Evolutionary conservation across 2,888 invertebrate genomes (phyloP).

Genomic region (Euspilapteryx auroguttella): DNA sequence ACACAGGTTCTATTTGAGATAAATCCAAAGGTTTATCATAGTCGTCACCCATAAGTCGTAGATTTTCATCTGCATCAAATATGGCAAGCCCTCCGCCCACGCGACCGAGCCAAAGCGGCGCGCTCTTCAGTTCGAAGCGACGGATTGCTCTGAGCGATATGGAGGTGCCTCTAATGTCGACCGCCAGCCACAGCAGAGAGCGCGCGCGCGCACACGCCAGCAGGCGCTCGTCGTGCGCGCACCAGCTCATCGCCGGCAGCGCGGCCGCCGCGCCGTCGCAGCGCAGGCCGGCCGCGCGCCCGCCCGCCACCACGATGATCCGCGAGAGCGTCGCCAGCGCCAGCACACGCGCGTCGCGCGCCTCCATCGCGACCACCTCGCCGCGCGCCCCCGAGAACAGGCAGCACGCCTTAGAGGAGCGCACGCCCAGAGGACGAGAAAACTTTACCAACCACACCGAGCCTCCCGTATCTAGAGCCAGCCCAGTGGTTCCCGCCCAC

Average conservation of each 20-base stretch:
- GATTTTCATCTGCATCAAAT: slow-evolving; percentile 81
- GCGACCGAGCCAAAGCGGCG: slow-evolving; percentile 71
- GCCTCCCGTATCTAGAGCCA: slow-evolving; percentile 85
- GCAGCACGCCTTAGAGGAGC: slow-evolving; percentile 89
- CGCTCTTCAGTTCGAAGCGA: slow-evolving; percentile 67
- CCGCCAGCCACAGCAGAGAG: slow-evolving; percentile 84
- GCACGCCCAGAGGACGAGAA: slow-evolving; percentile 82
- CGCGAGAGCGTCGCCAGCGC: slow-evolving; percentile 94
- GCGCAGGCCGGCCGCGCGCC: slow-evolving; percentile 48
- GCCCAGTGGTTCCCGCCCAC: slow-evolving; percentile 46
- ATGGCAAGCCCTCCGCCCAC: slow-evolving; percentile 81
- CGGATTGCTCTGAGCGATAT: slow-evolving; percentile 63
- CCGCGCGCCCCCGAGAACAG: slow-evolving; percentile 97
- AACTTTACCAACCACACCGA: slow-evolving; percentile 94
- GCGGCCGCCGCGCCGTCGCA: slow-evolving; percentile 75
- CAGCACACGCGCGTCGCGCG: slow-evolving; percentile 64
- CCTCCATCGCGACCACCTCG: slow-evolving; percentile 65
- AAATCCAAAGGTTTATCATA: slow-evolving; percentile 85
- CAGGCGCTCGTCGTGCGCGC: slow-evolving; percentile 70
- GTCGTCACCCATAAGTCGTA: slow-evolving; percentile 88
- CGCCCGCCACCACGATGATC: slow-evolving; percentile 61
- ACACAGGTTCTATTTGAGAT: slow-evolving; percentile 78
- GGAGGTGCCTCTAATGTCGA: slow-evolving; percentile 38
- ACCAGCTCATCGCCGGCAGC: slow-evolving; percentile 92
- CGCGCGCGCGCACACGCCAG: slow-evolving; percentile 87